A percentile compares a stretch with the other conserved stretches of the same genome.
These are phyloP conservation scores for Orbicella faveolata DNA, from an alignment of 64 coral and sea anemone genomes.

Conservation along the genomic window DNA sequence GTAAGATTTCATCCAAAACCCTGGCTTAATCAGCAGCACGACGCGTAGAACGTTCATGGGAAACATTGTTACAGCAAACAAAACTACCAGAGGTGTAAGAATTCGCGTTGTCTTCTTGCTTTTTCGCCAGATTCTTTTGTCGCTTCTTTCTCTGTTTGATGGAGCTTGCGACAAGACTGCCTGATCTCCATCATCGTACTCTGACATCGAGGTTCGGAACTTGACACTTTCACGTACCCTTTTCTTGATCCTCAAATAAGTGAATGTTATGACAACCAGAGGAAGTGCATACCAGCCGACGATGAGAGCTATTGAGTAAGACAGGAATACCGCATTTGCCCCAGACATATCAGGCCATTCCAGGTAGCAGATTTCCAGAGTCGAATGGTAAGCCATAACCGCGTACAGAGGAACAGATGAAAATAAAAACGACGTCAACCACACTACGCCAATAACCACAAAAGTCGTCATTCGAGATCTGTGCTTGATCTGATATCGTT, in stretches of 20 bases:
- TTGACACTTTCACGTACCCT: not conserved
- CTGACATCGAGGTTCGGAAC: constrained; percentile 38
- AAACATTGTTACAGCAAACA: constrained; percentile 55
- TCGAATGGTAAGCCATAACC: not conserved
- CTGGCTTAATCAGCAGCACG: not conserved
- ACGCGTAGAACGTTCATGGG: constrained; percentile 33
- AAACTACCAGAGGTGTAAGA: constrained; percentile 37
- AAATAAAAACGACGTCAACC: constrained; percentile 47
- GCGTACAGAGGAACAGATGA: constrained; percentile 46
- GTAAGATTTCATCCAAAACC: constrained; percentile 1
- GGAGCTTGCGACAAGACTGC: not conserved
- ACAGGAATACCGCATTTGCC: not conserved
- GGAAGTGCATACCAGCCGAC: constrained; percentile 55
- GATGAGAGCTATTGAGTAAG: constrained; percentile 2
- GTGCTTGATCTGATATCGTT: not conserved
- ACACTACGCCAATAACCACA: constrained; percentile 22
- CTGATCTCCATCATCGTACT: not conserved
- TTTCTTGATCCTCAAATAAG: constrained; percentile 26
- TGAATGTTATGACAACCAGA: constrained; percentile 34
- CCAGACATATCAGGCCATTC: not conserved
- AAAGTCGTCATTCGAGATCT: constrained; percentile 3
- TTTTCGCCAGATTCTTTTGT: constrained; percentile 1
- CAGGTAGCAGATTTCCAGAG: not conserved
- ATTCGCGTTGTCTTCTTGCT: constrained; percentile 41
- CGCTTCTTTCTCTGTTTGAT: not conserved